Base-by-base conservation (phyloP, 1,140 invertebrate genomes). In the Oreohelix idahoensis region DNA sequence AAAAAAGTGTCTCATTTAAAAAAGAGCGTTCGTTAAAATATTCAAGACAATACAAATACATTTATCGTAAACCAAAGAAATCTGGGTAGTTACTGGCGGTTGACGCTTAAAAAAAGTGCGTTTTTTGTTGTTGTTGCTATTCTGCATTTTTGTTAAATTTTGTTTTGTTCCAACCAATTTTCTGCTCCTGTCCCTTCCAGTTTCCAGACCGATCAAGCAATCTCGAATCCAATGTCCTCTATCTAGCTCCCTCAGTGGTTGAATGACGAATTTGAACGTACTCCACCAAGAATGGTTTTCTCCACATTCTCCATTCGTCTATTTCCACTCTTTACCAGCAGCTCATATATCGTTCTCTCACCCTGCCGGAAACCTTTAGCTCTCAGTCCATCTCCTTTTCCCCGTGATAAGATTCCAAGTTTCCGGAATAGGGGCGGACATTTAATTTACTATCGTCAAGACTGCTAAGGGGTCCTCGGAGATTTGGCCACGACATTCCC, bases 351-450 rank as follows among this genome's bases (percentile, higher is more conserved):
- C 75, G 20, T 39, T 32, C 20, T 32, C 45, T 77, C 75, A 1
- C 29, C 75, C n/a, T 17, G 5, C 75, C 29, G 63, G 29, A 66
- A 66, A 17, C 42, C 49, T 53, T 13, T 53, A 20, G 36, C 49
- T 32, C 75, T 77, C 75, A 42, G 36, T 77, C 75, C 42, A 39
- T 77, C 42, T 77, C 75, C 49, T 77, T 29, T 20, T 45, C 23
- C 29, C 42, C 75, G 20, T 53, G 74, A 76, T 76, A 51, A 76
- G 74, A 76, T 76, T 76, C 29, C n/a, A 17, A 13, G 74, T 32
- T 76, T 51, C 45, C 74, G 74, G 74, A 76, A 76, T 76, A 76
- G 45, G 49, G 49, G 74, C 74, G 74, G 74, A 76, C 74, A 76
- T 76, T 76, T 76, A 76, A 76, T 76, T 76, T 76, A 76, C 74